Evolutionary conservation across 2,797 vertebrate genomes (phyloP).

Genomic region (Melopsittacus undulatus): DNA sequence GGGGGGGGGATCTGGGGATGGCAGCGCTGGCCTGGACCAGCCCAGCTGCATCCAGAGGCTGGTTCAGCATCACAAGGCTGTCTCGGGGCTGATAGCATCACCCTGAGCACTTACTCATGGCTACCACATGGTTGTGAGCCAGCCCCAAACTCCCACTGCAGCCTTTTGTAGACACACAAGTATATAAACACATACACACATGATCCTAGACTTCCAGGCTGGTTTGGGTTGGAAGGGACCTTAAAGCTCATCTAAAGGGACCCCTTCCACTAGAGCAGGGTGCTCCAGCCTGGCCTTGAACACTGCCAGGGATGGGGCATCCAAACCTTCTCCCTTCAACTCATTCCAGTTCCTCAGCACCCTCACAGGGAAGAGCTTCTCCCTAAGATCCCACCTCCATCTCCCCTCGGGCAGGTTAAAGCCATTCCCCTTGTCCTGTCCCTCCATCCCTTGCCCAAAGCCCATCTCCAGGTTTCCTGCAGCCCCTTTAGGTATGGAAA

Average conservation of each 20-base stretch:
- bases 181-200: fast-evolving
- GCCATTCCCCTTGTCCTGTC: background rate
- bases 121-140: background rate
- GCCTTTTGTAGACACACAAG: background rate
- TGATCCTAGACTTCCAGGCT: background rate
- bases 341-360: too few relatives aligned
- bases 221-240: background rate
- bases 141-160: background rate
- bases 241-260: background rate
- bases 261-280: background rate
- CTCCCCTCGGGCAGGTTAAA: background rate
- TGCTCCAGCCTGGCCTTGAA: too few relatives aligned
- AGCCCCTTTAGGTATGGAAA: background rate
- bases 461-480: too few relatives aligned
- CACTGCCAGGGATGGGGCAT: too few relatives aligned
- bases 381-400: too few relatives aligned
- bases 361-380: too few relatives aligned
- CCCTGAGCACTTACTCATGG: background rate
- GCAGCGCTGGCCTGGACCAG: background rate
- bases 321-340: too few relatives aligned
- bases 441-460: background rate
- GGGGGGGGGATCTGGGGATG: background rate
- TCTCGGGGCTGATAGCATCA: background rate
- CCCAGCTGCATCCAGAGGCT: background rate
- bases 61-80: background rate